Evolutionary conservation across 2,888 invertebrate genomes (phyloP), one percentile per base, ranked within the genome.

Genomic region (Caenorhabditis imperialis): DNA sequence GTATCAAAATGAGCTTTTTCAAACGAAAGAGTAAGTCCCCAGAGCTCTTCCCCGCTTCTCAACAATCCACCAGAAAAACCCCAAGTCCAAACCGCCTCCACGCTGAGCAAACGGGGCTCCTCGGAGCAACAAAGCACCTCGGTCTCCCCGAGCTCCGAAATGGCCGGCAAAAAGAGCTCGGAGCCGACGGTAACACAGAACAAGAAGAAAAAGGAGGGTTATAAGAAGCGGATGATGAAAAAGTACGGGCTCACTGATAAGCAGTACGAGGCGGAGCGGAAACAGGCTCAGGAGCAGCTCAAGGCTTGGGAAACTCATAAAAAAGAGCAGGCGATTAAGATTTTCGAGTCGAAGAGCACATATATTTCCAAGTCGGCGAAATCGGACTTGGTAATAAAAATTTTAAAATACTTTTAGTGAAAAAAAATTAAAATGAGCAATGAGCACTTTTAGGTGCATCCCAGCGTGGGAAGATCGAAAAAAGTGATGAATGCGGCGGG

Each of bases 331-430:
- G 60, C 63, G 6, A 1, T 73, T 2, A 50, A 48, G 14, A 73
- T 73, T 6, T 73, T 65, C 30, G 42, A 55, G 16, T 42, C 73
- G 23, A 65, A 60, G 27, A 67, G 47, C 30, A 38, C 38, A 27
- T 73, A 65, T n/a, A 51, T 73, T 5, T 65, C 72, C 0, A 63
- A 57, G 14, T 72, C 63, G 45, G 53, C 53, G 10, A 53, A 44
- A 10, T 72, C 63, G 0, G 72, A 72, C 42, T 48, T 58, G 47
- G 63, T 63, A 22, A 12, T 35, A n/a, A n/a, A n/a, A n/a, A n/a
- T n/a, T 33, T 33, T 33, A 33, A 33, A n/a, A n/a, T n/a, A n/a
- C n/a, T n/a, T n/a, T 33, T 33, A 8, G 33, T 6, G 37, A 37
- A 37, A 37, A 37, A 37, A n/a, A n/a, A n/a, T n/a, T n/a, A n/a